Conservation (phyloP, 2,888 invertebrate genomes). For the Syrphus vitripennis region DNA sequence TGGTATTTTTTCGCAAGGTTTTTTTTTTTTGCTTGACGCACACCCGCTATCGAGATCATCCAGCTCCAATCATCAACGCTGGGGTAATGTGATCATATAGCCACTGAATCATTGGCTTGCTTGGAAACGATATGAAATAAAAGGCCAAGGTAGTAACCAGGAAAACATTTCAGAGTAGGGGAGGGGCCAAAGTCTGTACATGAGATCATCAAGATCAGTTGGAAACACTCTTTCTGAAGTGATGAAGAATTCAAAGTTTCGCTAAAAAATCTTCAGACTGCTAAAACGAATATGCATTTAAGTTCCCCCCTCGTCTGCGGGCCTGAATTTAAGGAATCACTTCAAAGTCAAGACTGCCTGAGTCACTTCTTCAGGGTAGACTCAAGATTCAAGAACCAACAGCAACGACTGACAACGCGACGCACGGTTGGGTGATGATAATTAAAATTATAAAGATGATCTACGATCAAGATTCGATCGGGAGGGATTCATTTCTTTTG, state of each 20-base stretch:
- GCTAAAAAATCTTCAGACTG: no score
- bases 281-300: no score
- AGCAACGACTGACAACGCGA: no score
- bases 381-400: neutral
- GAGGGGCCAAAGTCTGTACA: no score
- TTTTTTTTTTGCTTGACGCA: neutral
- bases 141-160: neutral
- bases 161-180: neutral
- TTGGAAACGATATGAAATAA: neutral
- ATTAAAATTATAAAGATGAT: conserved; percentile 34
- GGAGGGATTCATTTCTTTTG: conserved; percentile 1
- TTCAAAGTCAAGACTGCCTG: conserved; percentile 51
- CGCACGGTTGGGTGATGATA: conserved; percentile 15
- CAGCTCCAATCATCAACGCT: neutral
- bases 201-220: no score
- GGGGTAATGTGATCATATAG: conserved; percentile 3
- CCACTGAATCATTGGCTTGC: conserved; percentile 44
- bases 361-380: conserved; percentile 33
- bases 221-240: no score
- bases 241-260: no score
- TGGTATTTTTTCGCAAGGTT: conserved; percentile 21
- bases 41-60: neutral
- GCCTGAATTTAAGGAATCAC: neutral
- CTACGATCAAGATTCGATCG: conserved; percentile 33
- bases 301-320: neutral